Evolutionary conservation across 2,888 invertebrate genomes (phyloP), one percentile per base, ranked within the genome.

Genomic region (Acanthoscelides obtectus): DNA sequence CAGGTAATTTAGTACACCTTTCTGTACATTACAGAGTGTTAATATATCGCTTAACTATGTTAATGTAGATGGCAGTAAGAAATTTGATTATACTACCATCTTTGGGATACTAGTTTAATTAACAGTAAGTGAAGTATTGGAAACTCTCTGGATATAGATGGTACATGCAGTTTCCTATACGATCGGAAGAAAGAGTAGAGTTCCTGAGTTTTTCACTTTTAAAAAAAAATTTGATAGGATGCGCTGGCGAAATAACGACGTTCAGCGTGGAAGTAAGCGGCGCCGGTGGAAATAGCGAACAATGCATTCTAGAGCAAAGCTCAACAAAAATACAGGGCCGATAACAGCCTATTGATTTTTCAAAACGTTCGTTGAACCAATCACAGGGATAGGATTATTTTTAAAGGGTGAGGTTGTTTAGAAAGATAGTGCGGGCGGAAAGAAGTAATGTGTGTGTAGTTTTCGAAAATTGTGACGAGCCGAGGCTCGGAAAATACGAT

Each of bases 261-360:
- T 78, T 81, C 77, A 78, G 81, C 83, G 82, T 83, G 83, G 83
- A 77, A 83, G 81, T 80, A 83, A 82, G 83, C 83, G 84, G 83
- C 84, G 85, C 84, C 83, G 83, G 81, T 81, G 83, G 84, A 84
- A 84, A 83, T 81, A 83, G 78, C 83, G 82, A 25, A 81, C 82
- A 84, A 83, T 83, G 83, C 83, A 82, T 81, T 81, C 80, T 77
- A 79, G 82, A 81, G 83, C 83, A 80, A 81, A 79, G 83, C 83
- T 84, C 81, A 82, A 84, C 84, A 86, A 86, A 86, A 86, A 86
- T 86, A 84, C 85, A 84, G 85, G 25, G 83, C 84, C 84, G 85
- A 85, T 88, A 88, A 88, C 87, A 87, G 87, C 87, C 87, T 89
- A 89, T 89, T 89, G 89, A 89, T 89, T 89, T 89, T 89, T 89